Evolutionary conservation across 1,140 invertebrate genomes (phyloP).

Genomic region (Drosophila kohkoa): DNA sequence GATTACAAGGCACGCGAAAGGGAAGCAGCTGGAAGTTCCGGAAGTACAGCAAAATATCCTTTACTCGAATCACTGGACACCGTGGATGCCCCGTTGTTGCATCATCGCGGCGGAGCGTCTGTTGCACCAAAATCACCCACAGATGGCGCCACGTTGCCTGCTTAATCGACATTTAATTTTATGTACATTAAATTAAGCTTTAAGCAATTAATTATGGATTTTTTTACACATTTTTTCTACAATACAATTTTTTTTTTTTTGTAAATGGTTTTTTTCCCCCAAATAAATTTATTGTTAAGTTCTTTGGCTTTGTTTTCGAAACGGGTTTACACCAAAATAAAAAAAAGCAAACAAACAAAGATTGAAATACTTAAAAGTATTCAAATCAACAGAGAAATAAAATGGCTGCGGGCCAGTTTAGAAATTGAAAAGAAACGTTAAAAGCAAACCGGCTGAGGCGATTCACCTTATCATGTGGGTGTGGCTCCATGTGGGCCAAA

Average conservation of each 20-base stretch:
- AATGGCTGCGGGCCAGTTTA: constrained; percentile 39
- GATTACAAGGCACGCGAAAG: constrained; percentile 51
- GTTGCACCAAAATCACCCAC: constrained; percentile 3
- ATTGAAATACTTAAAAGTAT: constrained; percentile 23
- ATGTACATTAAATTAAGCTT: constrained; percentile 39
- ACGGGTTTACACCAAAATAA: constrained; percentile 17
- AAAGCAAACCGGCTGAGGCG: constrained; percentile 26
- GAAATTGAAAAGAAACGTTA: constrained; percentile 19
- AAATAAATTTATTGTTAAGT: constrained; percentile 67
- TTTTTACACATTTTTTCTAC: constrained; percentile 31
- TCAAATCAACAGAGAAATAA: constrained; percentile 21
- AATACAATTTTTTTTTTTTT: constrained; percentile 20
- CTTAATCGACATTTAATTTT: constrained; percentile 41
- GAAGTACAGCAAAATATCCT: constrained; percentile 31
- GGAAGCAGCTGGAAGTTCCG: constrained; percentile 5
- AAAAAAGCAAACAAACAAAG: constrained; percentile 5
- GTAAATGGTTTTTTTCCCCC: constrained; percentile 34
- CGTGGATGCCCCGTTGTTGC: constrained; percentile 66
- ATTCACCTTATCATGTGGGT: constrained; percentile 28
- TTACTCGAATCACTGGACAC: constrained; percentile 32
- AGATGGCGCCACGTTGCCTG: constrained; percentile 44
- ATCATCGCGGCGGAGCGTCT: constrained; percentile 42
- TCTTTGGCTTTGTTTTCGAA: constrained; percentile 22
- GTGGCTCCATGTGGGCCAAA: constrained; percentile 22
- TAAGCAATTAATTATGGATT: constrained; percentile 49